Evolutionary conservation across 2,797 vertebrate species (phyloP).

Genomic region (Catostomus latipinnis): DNA sequence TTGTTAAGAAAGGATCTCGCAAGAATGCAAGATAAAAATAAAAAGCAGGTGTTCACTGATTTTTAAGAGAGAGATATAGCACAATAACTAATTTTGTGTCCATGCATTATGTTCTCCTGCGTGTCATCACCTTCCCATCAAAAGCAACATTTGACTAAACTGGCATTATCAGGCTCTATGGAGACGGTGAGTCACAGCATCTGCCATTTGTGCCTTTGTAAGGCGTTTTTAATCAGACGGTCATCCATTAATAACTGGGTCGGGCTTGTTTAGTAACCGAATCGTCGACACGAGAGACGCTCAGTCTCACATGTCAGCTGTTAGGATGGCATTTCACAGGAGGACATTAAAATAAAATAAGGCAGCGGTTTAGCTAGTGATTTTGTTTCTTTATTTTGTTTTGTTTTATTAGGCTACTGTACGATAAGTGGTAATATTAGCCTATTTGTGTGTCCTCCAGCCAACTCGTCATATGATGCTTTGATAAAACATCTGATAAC

Average conservation of each 20-base stretch:
- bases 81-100: background rate
- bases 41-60: too few species aligned
- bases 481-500: background rate
- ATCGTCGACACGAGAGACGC: constrained; percentile 71
- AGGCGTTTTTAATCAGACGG: constrained; percentile 68
- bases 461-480: background rate
- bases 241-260: constrained; percentile 80
- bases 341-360: background rate
- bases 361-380: background rate
- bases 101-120: background rate
- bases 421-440: background rate
- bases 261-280: constrained; percentile 70
- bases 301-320: constrained; percentile 46
- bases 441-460: background rate
- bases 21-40: too few species aligned
- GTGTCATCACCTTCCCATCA: constrained; percentile 13
- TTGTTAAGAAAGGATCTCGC: too few species aligned
- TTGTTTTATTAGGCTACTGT: background rate
- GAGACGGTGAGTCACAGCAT: constrained; percentile 29
- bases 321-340: constrained; percentile 49
- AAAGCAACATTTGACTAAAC: background rate
- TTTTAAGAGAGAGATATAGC: too few species aligned
- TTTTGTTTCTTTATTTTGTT: background rate
- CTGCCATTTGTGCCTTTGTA: constrained; percentile 10
- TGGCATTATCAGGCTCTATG: constrained; percentile 24